Evolutionary conservation across 2,113 vertebrate genomes (phyloP), one percentile per base, ranked within the genome.

Genomic region (Ramphastos sulfuratus): DNA sequence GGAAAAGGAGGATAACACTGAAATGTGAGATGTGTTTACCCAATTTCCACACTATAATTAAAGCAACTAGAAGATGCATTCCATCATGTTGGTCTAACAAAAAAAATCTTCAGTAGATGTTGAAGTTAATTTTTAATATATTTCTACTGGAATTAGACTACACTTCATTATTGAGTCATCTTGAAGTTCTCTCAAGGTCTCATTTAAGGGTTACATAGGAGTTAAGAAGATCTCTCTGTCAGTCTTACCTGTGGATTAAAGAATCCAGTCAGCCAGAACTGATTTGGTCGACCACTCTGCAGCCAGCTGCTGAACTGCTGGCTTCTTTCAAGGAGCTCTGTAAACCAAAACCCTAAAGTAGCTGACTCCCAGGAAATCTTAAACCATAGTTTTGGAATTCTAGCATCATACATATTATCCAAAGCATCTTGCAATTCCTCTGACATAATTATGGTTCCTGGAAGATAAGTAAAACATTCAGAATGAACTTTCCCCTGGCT

Each of bases 301-400:
- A 98, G 96, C 98, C 98, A 99, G 54, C 27, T 84, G 83, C 97
- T 87, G 72, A 99, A 98, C 95, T 99, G 98, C 70, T 97, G 97
- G 94, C 98, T 98, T 95, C 98, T 96, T 92, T 98, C 98, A 91
- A 98, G 96, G 35, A 98, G 97, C 81, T 98, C 98, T 39, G 97
- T 98, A 96, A 98, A 98, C 98, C 98, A 98, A 97, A 99, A 99
- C 54, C 98, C 98, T 72, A 99, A 94, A 54, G 98, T 98, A 50
- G 98, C 84, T 0, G 98, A 98, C 17, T 98, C 97, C 98, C 98
- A 98, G 87, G 98, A 98, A 97, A 98, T 97, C 61, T 96, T 98
- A 82, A 97, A 97, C 98, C 98, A 99, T 20, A 97, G 82, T 52
- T 96, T 96, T 6, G 98, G 98, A 69, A 98, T 96, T 81, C 98